A percentile compares a stretch with the other conserved stretches of the same genome.
These are phyloP conservation scores for Hylaeus anthracinus DNA, from an alignment of 1,140 invertebrate genomes.

Conservation along the genomic window DNA sequence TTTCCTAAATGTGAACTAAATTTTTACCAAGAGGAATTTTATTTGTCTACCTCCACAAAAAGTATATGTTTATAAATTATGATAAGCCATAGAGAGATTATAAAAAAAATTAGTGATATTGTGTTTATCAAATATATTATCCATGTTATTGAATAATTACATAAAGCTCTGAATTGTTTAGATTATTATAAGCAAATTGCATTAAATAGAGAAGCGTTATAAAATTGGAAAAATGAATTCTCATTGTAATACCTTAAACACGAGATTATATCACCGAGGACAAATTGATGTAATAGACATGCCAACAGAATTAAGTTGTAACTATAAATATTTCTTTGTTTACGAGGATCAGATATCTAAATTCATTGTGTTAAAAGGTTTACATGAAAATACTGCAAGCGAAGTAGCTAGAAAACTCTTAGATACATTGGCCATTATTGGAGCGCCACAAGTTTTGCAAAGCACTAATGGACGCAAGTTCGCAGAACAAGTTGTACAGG, in stretches of 20 bases:
- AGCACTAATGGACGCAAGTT: slow-evolving; percentile 71
- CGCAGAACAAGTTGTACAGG: slow-evolving; percentile 68
- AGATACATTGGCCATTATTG: slow-evolving; percentile 69
- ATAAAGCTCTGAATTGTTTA: slow-evolving; percentile 15
- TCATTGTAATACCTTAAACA: background rate
- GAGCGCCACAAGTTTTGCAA: slow-evolving; percentile 70
- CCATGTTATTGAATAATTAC: slow-evolving; percentile 1
- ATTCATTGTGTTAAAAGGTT: slow-evolving; percentile 69
- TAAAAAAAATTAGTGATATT: background rate
- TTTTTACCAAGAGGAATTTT: background rate
- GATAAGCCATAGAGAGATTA: background rate
- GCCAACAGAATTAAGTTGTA: slow-evolving; percentile 43
- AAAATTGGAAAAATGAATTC: slow-evolving; percentile 26
- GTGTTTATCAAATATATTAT: background rate
- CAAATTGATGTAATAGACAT: slow-evolving; percentile 72
- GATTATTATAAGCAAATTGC: background rate
- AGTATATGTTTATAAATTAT: slow-evolving; percentile 1
- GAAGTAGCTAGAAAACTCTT: slow-evolving; percentile 64
- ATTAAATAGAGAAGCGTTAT: background rate
- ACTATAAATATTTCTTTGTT: slow-evolving; percentile 71
- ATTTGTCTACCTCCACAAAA: background rate
- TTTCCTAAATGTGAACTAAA: background rate
- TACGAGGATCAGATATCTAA: slow-evolving; percentile 76
- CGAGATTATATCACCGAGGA: slow-evolving; percentile 54
- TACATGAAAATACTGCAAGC: slow-evolving; percentile 57